These are phyloP conservation scores for Allolobophora icterica DNA, from an alignment of 2,888 invertebrate genomes.

Conservation along the genomic window DNA sequence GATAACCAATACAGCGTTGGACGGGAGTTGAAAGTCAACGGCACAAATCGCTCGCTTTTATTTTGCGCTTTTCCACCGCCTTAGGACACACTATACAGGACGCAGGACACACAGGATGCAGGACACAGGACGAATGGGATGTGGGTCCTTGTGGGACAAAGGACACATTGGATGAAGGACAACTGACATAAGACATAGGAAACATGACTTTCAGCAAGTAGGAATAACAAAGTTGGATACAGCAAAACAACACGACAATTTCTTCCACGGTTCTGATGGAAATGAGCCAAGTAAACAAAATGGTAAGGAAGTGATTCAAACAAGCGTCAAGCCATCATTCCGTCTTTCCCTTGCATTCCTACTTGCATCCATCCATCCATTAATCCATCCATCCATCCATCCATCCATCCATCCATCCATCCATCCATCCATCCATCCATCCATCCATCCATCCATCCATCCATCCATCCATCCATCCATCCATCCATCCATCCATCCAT, in stretches of 20 bases:
- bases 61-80: neutral
- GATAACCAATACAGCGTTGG: neutral
- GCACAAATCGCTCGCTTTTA: neutral
- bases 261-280: neutral
- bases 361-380: neutral
- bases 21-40: neutral
- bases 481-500: too few species aligned
- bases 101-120: neutral
- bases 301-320: neutral
- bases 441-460: too few species aligned
- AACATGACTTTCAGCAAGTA: too few species aligned
- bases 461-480: too few species aligned
- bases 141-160: too few species aligned
- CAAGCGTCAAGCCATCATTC: neutral
- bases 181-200: too few species aligned
- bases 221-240: neutral
- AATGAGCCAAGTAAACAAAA: neutral
- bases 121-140: neutral
- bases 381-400: neutral
- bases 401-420: too few species aligned
- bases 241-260: neutral
- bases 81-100: neutral
- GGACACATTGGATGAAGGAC: too few species aligned
- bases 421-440: too few species aligned
- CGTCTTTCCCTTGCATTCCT: neutral